Evolutionary conservation across 2,888 invertebrate species (phyloP), one percentile per base, ranked within the genome.

Genomic region (Abscondita cerata): DNA sequence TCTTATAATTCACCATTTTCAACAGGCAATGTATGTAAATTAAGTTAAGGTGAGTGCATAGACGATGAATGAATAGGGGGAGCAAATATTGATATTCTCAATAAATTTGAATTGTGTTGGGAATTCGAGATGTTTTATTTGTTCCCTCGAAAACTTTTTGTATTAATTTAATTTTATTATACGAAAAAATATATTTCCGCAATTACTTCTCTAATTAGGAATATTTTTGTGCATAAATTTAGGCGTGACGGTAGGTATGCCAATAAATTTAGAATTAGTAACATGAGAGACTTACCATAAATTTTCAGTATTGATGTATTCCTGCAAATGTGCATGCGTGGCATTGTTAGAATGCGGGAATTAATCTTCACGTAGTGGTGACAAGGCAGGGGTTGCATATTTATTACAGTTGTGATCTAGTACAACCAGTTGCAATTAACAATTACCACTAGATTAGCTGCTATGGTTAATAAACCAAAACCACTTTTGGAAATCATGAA

Each of bases 41-140:
- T 44, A 44, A 44, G 44, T 44, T 44, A 44, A 44, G 44, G 44
- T 44, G 44, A 44, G 44, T 44, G 44, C 44, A 44, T 44, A 44
- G 44, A 44, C 44, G 44, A 1, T n/a, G 44, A 44, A 44, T 16
- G 18, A 18, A 19, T 44, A 44, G 44, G 44, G 44, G 44, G 44
- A 44, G 18, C 44, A 44, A 44, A 44, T 44, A 44, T 44, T 44
- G 44, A 44, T 44, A 44, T 44, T 44, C 44, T 18, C 44, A 44
- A 44, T 41, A 41, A 41, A 41, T 19, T 19, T 44, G 44, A 44
- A 44, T 44, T 19, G 19, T 11, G 44, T 19, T 44, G 19, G 19
- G 44, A 44, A 44, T 44, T 44, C 44, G 44, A 44, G 44, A 44
- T 18, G 19, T 44, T 16, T 44, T 44, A n/a, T 44, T 44, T 44